Conservation (phyloP, 1,140 invertebrate species). For the Notospermus geniculatus region DNA sequence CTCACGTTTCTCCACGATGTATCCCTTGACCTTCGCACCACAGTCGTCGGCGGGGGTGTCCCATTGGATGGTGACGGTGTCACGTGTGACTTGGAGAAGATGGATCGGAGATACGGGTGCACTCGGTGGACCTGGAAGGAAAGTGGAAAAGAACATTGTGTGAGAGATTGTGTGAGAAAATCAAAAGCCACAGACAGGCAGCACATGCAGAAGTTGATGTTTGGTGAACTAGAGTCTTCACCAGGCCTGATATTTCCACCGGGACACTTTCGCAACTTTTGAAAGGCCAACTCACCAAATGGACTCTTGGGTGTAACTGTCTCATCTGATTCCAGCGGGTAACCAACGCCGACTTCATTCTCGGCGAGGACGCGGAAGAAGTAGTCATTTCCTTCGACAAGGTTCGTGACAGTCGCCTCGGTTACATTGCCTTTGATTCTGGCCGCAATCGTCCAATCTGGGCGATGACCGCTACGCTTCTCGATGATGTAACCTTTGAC, state of each 20-base stretch:
- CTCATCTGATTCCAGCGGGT: slow-evolving; percentile 84
- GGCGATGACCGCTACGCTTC: slow-evolving; percentile 82
- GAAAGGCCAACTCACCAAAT: slow-evolving; percentile 44
- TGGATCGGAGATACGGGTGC: slow-evolving; percentile 90
- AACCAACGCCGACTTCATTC: slow-evolving; percentile 84
- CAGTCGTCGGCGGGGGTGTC: slow-evolving; percentile 97
- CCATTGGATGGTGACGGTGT: slow-evolving; percentile 93
- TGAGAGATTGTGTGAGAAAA: neutral
- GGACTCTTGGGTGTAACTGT: slow-evolving; percentile 84
- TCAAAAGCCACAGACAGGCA: no score
- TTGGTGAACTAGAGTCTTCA: no score
- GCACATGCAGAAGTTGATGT: no score
- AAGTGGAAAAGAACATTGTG: no score
- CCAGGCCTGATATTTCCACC: no score
- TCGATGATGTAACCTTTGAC: slow-evolving; percentile 93
- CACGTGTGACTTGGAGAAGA: slow-evolving; percentile 87
- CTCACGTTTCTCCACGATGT: slow-evolving; percentile 70
- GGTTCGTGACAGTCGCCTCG: slow-evolving; percentile 37
- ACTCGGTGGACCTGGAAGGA: slow-evolving; percentile 71
- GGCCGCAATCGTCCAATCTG: slow-evolving; percentile 83
- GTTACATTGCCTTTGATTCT: slow-evolving; percentile 49
- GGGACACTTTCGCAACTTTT: no score
- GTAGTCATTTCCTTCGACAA: slow-evolving; percentile 69
- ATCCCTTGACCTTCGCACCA: slow-evolving; percentile 79
- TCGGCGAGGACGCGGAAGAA: slow-evolving; percentile 73